Evolutionary conservation across 2,888 invertebrate genomes (phyloP).

Genomic region (Polydrusus cervinus): DNA sequence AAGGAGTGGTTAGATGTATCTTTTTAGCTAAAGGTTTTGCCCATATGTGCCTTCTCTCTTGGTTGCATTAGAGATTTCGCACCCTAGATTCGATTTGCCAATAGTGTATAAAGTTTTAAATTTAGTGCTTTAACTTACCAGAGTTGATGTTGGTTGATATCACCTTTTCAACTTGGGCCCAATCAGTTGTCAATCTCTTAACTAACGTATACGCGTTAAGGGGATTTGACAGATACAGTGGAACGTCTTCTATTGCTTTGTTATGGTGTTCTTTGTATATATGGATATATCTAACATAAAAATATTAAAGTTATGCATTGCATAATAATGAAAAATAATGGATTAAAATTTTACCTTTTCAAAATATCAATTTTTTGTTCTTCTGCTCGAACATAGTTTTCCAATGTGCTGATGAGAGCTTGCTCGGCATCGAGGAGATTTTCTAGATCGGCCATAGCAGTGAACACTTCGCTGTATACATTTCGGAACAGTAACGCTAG

Average conservation of each 20-base stretch:
- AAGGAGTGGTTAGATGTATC: no score
- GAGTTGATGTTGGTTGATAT: slow-evolving; percentile 82
- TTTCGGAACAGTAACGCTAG: slow-evolving; percentile 40
- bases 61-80: no score
- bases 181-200: slow-evolving; percentile 93
- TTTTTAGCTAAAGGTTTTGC: no score
- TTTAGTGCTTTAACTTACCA: slow-evolving; percentile 72
- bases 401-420: slow-evolving; percentile 88
- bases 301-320: no score
- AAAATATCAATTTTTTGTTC: slow-evolving; percentile 85
- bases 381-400: slow-evolving; percentile 89
- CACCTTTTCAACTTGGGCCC: slow-evolving; percentile 87
- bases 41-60: no score
- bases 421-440: slow-evolving; percentile 93
- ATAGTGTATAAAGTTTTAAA: no score
- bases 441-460: slow-evolving; percentile 95
- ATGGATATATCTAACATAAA: slow-evolving; percentile 76
- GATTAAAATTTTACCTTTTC: slow-evolving; percentile 87
- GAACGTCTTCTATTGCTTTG: slow-evolving; percentile 85
- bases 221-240: slow-evolving; percentile 91
- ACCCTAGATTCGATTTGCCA: no score
- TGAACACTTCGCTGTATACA: slow-evolving; percentile 83
- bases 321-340: no score
- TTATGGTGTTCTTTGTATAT: slow-evolving; percentile 85
- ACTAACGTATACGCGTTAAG: slow-evolving; percentile 96